These are phyloP conservation scores for Harpalus rufipes DNA, from an alignment of 2,888 invertebrate species.

Conservation along the genomic window DNA sequence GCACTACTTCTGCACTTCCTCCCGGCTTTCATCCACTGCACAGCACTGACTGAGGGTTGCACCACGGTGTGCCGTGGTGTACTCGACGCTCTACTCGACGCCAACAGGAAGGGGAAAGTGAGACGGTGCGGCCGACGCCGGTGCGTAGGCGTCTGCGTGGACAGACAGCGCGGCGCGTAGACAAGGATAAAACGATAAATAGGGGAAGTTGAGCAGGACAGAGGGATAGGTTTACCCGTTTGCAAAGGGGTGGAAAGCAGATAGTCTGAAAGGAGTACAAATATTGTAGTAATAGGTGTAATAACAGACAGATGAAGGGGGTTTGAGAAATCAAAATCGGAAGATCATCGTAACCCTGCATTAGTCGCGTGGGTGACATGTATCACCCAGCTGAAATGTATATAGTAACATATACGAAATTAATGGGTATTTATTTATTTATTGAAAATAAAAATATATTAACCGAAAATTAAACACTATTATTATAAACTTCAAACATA, in stretches of 20 bases:
- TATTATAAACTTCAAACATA: too few relatives aligned
- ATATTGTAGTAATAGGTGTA: not conserved
- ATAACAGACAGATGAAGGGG: too few relatives aligned
- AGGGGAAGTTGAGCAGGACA: not conserved
- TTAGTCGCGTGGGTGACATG: too few relatives aligned
- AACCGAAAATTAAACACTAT: too few relatives aligned
- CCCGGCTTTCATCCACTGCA: not conserved
- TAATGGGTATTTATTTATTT: too few relatives aligned
- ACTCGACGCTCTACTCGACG: not conserved
- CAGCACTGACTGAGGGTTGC: conserved; percentile 12
- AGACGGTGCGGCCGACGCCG: conserved; percentile 40
- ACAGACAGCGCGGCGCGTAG: conserved; percentile 75
- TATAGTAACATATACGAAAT: too few relatives aligned
- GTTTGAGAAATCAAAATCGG: too few relatives aligned
- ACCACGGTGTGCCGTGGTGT: not conserved
- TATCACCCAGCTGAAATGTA: too few relatives aligned
- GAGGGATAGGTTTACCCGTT: not conserved
- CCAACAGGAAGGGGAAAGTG: conserved; percentile 74
- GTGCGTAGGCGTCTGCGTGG: conserved; percentile 73
- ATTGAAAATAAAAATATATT: too few relatives aligned
- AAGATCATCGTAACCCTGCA: too few relatives aligned
- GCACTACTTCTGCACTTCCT: not conserved
- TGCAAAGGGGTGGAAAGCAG: not conserved
- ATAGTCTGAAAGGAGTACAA: not conserved
- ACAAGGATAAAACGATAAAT: conserved; percentile 62